Base-by-base conservation (phyloP, 2,888 invertebrate species). In the Coleophora deauratella region DNA sequence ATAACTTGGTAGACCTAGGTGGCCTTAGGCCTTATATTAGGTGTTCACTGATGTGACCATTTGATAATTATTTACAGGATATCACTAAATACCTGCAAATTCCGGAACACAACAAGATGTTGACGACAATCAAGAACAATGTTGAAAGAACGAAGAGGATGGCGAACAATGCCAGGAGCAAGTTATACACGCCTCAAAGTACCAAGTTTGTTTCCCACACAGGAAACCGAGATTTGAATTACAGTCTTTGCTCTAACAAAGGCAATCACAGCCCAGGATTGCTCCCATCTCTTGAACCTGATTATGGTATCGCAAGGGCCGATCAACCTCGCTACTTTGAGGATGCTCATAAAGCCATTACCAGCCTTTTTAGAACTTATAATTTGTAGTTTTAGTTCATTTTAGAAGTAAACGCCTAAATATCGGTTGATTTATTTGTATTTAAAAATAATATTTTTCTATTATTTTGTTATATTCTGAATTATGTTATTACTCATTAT, bases 261-360 rank as follows among this genome's bases (percentile, higher is more conserved):
- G 37, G 31, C 33, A 50, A 40, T 31, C 41, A 51, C 12, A 31
- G 31, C 31, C 10, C 3, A n/a, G 11, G 9, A 11, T 37, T 59
- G 7, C 40, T 76, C 38, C 86, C 86, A 1, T 62, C 77, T 0
- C 42, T 80, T 2, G 80, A 86, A 43, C 82, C 81, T 0, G 78
- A 84, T 49, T 86, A 80, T 41, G 86, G 86, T 2, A 78, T 86
- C 12, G 50, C 53, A 0, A 64, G 74, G 42, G 59, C 62, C 1
- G 69, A 79, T 43, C 76, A 71, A 37, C 82, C 78, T 0, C 64
- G 72, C 15, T 84, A 84, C 45, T 86, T 86, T 38, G 70, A 74
- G 48, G 77, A 86, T 33, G 66, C 82, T 0, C 65, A 76, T 38
- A 74, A 81, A 57, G 86, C 86, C 4, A 81, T 86, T 1, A 61